Percentiles rank a stretch among this genome's conserved stretches.
Evolutionary conservation across 1,140 invertebrate genomes (phyloP).

Genomic region (Hyles euphorbiae): DNA sequence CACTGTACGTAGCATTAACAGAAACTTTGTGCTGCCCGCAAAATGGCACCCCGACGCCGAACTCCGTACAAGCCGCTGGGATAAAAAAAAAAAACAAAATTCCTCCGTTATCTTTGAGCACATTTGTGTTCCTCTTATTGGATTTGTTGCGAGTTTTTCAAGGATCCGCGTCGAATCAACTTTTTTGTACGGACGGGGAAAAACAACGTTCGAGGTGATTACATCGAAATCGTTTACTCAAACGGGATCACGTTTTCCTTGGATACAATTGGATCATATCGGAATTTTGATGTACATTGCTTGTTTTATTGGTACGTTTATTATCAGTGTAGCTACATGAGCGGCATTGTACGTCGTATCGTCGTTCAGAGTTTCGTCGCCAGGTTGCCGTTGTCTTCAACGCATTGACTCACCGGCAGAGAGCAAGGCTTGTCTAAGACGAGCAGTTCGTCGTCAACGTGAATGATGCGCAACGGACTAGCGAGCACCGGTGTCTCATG

Average conservation of each 20-base stretch:
- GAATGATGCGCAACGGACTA: constrained; percentile 85
- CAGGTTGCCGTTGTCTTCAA: constrained; percentile 34
- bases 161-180: neutral
- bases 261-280: too few species aligned
- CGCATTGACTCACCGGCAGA: constrained; percentile 83
- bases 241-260: too few species aligned
- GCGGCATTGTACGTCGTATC: neutral
- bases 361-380: constrained; percentile 34
- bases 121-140: constrained; percentile 2
- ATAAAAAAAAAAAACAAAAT: constrained; percentile 19
- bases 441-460: constrained; percentile 87
- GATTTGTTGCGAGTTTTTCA: constrained; percentile 3
- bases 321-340: too few species aligned
- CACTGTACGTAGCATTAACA: constrained; percentile 44
- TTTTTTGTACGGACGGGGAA: neutral
- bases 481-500: constrained; percentile 86
- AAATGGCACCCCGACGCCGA: constrained; percentile 49
- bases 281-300: too few species aligned
- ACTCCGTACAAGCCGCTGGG: constrained; percentile 24
- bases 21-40: constrained; percentile 56
- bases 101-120: constrained; percentile 3
- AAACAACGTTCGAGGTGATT: neutral
- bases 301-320: too few species aligned
- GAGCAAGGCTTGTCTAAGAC: constrained; percentile 94
- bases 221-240: too few species aligned